Evolutionary conservation across 2,888 invertebrate genomes (phyloP).

Genomic region (Eledone cirrhosa): DNA sequence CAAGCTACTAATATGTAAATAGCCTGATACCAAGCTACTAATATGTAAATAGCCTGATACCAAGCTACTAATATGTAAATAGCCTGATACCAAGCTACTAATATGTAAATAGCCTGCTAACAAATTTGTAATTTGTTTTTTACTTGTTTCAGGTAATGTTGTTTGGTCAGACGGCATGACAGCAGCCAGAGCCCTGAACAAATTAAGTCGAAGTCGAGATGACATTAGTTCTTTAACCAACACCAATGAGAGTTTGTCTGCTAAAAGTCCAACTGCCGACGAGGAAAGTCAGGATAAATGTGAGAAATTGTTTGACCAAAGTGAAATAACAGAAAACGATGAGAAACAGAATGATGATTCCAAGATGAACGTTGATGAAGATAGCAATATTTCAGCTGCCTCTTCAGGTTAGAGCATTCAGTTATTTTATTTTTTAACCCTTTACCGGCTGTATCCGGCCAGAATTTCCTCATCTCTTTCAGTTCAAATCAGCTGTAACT

Average conservation of each 20-base stretch:
- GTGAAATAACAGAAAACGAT: neutral
- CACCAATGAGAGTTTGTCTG: slow-evolving; percentile 22
- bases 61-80: too few relatives aligned
- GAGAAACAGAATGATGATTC: slow-evolving; percentile 27
- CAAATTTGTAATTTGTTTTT: too few relatives aligned
- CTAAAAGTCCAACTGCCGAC: slow-evolving; percentile 34
- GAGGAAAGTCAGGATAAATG: slow-evolving; percentile 35
- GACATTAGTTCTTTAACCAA: slow-evolving; percentile 34
- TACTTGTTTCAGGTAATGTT: slow-evolving; percentile 71
- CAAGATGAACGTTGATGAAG: slow-evolving; percentile 35
- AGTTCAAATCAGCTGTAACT: too few relatives aligned
- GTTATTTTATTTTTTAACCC: neutral
- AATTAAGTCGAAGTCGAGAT: slow-evolving; percentile 68
- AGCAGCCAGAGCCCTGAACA: slow-evolving; percentile 73
- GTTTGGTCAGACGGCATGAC: slow-evolving; percentile 73
- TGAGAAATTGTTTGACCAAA: slow-evolving; percentile 33
- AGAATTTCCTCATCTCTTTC: too few relatives aligned
- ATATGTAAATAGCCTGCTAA: too few relatives aligned
- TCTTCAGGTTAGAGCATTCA: neutral
- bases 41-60: too few relatives aligned
- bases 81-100: too few relatives aligned
- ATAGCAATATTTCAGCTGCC: slow-evolving; percentile 9
- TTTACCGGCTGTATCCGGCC: too few relatives aligned
- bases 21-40: too few relatives aligned
- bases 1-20: too few relatives aligned